Evolutionary conservation across 2,888 invertebrate species (phyloP), one percentile per base, ranked within the genome.

Genomic region (Rhagonycha fulva): DNA sequence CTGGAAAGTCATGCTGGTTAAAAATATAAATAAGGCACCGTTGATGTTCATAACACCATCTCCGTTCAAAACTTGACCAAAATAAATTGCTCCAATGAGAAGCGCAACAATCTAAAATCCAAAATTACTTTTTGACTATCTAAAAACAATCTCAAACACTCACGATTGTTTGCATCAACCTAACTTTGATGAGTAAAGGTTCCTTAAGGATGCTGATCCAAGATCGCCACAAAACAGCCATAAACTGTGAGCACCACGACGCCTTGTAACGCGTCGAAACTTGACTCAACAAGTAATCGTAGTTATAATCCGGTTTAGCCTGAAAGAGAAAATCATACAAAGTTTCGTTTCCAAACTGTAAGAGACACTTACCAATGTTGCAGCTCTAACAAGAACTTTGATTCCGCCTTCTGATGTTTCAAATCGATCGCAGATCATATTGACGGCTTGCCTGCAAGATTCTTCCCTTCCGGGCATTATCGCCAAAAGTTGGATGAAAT

Each of bases 41-140:
- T 97, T 98, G 80, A 98, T 95, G 87, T 98, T 98, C 93, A 95
- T 95, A 0, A 98, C 96, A 2, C 96, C 98, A 83, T 95, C 95
- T 87, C 96, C 95, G 85, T 94, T 93, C 72, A 95, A 86, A 76
- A 91, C 88, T 86, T 97, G 96, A 0, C 94, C 94, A 85, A 94
- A 94, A 88, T 96, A 98, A 80, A 98, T 94, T 68, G 96, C 88
- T 2, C 97, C 97, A 77, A 97, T 93, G 9, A 98, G 87, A 12
- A 96, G 85, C 0, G 96, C 93, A 7, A 98, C 94, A 90, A 97
- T 93, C 98, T 98, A 89, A 86, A 75, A 9, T 2, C 4, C 9
- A 62, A 62, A 66, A 23, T 19, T 5, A 24, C 9, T 7, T 24
- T 63, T 3, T 7, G 4, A 63, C 63, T 32, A 3, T 32, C 23